These are phyloP conservation scores for Drosophila equinoxialis DNA, from an alignment of 1,140 invertebrate species.

Conservation along the genomic window DNA sequence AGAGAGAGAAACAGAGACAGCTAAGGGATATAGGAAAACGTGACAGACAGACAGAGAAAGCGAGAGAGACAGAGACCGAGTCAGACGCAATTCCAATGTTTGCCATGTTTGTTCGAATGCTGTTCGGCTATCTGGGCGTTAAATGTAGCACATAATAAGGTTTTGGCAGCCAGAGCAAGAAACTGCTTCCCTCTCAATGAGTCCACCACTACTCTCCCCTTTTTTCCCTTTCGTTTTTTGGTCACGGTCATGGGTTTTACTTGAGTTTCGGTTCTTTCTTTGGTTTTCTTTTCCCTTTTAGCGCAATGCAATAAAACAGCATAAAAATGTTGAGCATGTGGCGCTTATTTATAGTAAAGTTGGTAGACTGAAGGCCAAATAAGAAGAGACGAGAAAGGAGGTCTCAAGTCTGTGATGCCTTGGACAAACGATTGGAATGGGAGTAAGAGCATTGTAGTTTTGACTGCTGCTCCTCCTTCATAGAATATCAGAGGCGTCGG, in stretches of 20 bases:
- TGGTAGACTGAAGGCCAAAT: slow-evolving; percentile 26
- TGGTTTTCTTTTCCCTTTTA: slow-evolving; percentile 61
- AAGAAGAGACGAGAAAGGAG: neutral
- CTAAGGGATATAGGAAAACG: no score
- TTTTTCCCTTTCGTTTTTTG: slow-evolving; percentile 28
- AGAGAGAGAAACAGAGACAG: slow-evolving; percentile 25
- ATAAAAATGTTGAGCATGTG: slow-evolving; percentile 79
- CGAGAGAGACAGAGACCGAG: neutral
- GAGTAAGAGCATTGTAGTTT: slow-evolving; percentile 1
- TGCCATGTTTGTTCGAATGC: slow-evolving; percentile 40
- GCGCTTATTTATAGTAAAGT: slow-evolving; percentile 68
- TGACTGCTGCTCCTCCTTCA: neutral
- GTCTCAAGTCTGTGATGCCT: neutral
- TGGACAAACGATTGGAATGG: neutral
- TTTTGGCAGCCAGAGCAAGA: slow-evolving; percentile 44
- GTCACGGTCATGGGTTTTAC: slow-evolving; percentile 35
- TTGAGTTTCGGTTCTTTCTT: slow-evolving; percentile 21
- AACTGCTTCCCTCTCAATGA: neutral
- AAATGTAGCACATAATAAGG: slow-evolving; percentile 79
- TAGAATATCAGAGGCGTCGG: neutral
- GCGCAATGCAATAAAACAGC: slow-evolving; percentile 77
- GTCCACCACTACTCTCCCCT: neutral
- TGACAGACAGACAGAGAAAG: neutral
- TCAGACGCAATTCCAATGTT: slow-evolving; percentile 22
- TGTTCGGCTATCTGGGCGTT: slow-evolving; percentile 66